Percentiles rank a stretch among this genome's conserved stretches.
Evolutionary conservation across 2,797 vertebrate genomes (phyloP).

Genomic region (Phataginus tetradactyla): DNA sequence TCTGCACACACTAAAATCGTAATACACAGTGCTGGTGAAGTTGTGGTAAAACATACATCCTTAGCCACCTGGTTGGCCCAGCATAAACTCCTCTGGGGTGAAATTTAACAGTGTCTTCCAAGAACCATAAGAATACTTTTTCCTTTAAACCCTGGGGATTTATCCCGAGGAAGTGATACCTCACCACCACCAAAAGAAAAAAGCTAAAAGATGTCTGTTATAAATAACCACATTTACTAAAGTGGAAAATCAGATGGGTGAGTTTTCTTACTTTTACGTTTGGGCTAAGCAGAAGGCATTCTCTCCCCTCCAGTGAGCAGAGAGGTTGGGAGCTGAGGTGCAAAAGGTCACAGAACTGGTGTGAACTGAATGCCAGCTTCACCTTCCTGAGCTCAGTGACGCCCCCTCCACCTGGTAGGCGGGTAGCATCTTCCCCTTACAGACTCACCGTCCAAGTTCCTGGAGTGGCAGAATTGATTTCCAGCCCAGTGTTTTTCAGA

Average conservation of each 20-base stretch:
- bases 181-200: neutral
- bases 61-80: neutral
- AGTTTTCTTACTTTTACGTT: neutral
- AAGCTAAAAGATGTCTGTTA: neutral
- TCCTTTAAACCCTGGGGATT: neutral
- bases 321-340: neutral
- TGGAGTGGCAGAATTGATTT: neutral
- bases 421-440: neutral
- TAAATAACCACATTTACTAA: neutral
- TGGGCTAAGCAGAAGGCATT: neutral
- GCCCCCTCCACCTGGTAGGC: neutral
- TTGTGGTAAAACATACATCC: no score
- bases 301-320: neutral
- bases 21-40: neutral
- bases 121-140: neutral
- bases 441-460: neutral
- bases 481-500: slow-evolving; percentile 2
- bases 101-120: neutral
- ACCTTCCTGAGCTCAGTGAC: neutral
- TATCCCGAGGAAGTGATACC: neutral
- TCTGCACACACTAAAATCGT: neutral
- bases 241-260: neutral
- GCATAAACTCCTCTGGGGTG: neutral
- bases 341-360: no score
- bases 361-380: neutral